These are phyloP conservation scores for Vulpes vulpes DNA, from an alignment of 2,113 vertebrate species.

Conservation along the genomic window DNA sequence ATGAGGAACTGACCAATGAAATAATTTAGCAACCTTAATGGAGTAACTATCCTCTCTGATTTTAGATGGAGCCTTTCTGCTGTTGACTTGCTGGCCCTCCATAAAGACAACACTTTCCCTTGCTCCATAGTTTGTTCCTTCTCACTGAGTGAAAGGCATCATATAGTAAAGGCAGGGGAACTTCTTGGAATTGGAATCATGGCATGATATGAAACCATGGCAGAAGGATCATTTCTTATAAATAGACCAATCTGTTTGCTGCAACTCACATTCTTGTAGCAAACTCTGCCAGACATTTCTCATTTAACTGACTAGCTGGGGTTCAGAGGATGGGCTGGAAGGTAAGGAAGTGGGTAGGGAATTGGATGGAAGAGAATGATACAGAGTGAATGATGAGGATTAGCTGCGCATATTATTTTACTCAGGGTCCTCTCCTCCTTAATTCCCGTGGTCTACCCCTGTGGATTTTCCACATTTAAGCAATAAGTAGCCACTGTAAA, in stretches of 20 bases:
- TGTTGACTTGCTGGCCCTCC: constrained; percentile 60
- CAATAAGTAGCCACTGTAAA: constrained; percentile 79
- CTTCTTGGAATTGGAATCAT: background rate
- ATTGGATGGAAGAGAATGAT: background rate
- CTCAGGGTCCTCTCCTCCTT: constrained; percentile 64
- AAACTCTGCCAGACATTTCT: constrained; percentile 45
- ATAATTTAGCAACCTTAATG: constrained; percentile 53
- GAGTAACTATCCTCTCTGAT: constrained; percentile 30
- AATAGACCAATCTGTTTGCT: constrained; percentile 22
- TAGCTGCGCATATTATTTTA: constrained; percentile 61
- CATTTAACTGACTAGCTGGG: background rate
- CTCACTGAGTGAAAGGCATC: background rate
- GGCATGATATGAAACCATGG: background rate
- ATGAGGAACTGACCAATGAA: constrained; percentile 39
- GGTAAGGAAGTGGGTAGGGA: background rate
- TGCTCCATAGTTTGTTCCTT: constrained; percentile 12
- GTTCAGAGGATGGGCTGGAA: background rate
- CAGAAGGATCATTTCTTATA: background rate
- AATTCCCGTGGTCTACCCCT: constrained; percentile 54
- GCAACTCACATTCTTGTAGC: background rate
- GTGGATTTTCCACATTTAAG: constrained; percentile 80
- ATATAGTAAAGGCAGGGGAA: background rate
- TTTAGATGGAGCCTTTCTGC: constrained; percentile 55
- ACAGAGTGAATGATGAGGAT: constrained; percentile 27
- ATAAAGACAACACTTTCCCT: constrained; percentile 58